These are phyloP conservation scores for Yasuhikotakia modesta DNA, from an alignment of 2,797 vertebrate genomes.

Conservation along the genomic window DNA sequence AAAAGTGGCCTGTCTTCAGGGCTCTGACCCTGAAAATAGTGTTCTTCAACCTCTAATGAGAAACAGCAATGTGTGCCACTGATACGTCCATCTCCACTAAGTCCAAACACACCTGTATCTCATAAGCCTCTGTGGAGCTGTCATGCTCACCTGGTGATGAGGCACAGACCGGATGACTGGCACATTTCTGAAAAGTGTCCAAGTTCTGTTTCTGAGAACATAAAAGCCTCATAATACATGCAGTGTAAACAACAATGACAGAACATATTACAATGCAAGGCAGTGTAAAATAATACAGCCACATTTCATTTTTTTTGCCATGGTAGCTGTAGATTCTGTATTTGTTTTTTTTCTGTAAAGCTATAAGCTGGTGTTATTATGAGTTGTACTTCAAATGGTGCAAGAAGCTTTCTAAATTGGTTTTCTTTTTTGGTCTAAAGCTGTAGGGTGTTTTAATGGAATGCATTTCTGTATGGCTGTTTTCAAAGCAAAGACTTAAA, in stretches of 20 bases:
- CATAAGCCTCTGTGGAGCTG: constrained; percentile 61
- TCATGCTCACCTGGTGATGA: constrained; percentile 18
- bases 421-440: background rate
- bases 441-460: background rate
- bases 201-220: constrained; percentile 60
- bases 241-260: constrained; percentile 9
- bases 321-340: background rate
- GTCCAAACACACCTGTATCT: constrained; percentile 72
- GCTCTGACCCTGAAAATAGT: constrained; percentile 74
- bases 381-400: background rate
- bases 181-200: constrained; percentile 63
- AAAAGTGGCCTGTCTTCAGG: constrained; percentile 67
- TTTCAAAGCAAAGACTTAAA: constrained; percentile 56
- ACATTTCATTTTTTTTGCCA: background rate
- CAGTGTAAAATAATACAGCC: constrained; percentile 9
- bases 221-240: background rate
- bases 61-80: constrained; percentile 62
- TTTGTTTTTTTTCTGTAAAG: background rate
- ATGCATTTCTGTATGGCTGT: constrained; percentile 56
- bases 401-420: background rate
- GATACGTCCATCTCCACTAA: constrained; percentile 52
- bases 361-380: background rate
- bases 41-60: constrained; percentile 67
- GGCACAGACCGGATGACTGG: constrained; percentile 45
- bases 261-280: constrained; percentile 63